phyloP scores from a whole-genome alignment of 2,797 vertebrate genomes.

The Prionace glauca region DNA sequence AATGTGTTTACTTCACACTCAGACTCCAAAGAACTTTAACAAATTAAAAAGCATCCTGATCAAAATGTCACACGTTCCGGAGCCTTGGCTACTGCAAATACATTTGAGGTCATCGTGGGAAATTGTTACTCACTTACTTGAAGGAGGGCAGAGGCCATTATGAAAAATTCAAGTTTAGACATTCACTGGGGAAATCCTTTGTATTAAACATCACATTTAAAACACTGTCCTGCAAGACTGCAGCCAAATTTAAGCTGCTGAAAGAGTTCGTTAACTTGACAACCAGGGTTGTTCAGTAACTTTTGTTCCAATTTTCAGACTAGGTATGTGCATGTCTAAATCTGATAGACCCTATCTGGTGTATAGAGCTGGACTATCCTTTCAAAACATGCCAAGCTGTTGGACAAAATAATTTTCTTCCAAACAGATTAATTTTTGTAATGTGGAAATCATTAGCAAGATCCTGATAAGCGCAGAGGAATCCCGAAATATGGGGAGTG shows the following conservation, averaged over 20 bases:
- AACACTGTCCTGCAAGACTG: background rate
- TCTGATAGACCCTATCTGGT: background rate
- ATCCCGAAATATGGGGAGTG: background rate
- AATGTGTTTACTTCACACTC: background rate
- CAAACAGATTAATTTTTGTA: background rate
- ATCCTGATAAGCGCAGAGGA: background rate
- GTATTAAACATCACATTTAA: background rate
- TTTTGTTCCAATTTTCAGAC: background rate
- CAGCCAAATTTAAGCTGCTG: background rate
- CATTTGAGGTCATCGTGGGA: background rate
- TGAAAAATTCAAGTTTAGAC: background rate
- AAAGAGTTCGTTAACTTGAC: background rate
- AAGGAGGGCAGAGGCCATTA: background rate
- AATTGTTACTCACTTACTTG: background rate
- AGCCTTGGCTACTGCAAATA: background rate
- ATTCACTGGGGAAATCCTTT: background rate
- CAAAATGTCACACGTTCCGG: background rate
- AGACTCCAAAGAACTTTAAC: background rate
- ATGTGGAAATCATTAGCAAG: background rate
- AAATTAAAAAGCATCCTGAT: background rate
- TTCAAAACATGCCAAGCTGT: background rate
- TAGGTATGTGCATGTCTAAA: background rate
- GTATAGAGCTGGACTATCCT: background rate
- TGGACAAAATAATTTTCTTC: background rate
- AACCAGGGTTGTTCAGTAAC: background rate